A percentile compares a stretch with the other conserved stretches of the same genome.
Evolutionary conservation across 2,797 vertebrate genomes (phyloP).

Genomic region (Sylvia borin): DNA sequence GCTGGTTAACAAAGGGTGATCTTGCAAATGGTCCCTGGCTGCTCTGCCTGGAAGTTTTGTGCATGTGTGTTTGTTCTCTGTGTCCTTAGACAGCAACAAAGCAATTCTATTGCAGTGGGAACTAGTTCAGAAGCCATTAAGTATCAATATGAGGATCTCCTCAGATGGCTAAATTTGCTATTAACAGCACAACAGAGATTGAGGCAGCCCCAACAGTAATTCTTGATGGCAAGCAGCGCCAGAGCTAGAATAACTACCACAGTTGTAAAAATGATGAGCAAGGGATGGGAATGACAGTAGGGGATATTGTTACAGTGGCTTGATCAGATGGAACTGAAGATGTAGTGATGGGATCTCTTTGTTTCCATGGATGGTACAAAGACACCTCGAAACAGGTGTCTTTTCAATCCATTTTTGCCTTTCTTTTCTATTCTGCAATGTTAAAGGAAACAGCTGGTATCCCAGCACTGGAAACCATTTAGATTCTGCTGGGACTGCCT

Average conservation of each 20-base stretch:
- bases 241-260: background rate
- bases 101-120: background rate
- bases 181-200: constrained; percentile 40
- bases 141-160: background rate
- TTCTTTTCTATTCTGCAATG: background rate
- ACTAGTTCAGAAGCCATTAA: constrained; percentile 33
- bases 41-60: background rate
- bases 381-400: background rate
- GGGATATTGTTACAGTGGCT: background rate
- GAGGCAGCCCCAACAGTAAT: constrained; percentile 24
- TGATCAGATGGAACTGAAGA: constrained; percentile 13
- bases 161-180: constrained; percentile 27
- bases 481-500: background rate
- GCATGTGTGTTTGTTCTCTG: background rate
- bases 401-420: background rate
- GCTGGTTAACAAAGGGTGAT: background rate
- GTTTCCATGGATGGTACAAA: background rate
- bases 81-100: constrained; percentile 42
- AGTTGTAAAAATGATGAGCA: constrained; percentile 2
- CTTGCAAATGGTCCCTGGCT: background rate
- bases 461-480: background rate
- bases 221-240: background rate
- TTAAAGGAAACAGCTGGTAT: background rate
- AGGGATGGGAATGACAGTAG: background rate
- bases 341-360: background rate